Evolutionary conservation across 2,797 vertebrate genomes (phyloP).

Genomic region (Sardinella longiceps): DNA sequence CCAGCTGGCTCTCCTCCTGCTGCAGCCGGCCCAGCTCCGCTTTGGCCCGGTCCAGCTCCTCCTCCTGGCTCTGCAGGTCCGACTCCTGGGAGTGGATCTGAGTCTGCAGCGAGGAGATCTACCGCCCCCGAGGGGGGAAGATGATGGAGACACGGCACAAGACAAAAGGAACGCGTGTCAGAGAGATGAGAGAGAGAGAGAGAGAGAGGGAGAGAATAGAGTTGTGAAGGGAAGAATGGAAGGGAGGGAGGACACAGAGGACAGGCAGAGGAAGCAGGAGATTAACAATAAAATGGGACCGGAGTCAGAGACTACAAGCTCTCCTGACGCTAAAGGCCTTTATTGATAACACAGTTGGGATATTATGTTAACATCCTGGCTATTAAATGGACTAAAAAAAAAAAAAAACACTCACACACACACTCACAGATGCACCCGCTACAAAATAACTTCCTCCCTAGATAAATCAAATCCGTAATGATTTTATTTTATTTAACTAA

Average conservation of each 20-base stretch:
- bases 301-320: neutral
- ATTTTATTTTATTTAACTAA: neutral
- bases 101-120: conserved; percentile 92
- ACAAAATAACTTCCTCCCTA: neutral
- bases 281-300: conserved; percentile 1
- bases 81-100: conserved; percentile 96
- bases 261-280: neutral
- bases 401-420: too few species aligned
- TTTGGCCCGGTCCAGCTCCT: conserved; percentile 89
- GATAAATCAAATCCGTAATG: neutral
- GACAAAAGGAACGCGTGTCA: neutral
- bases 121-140: conserved; percentile 40
- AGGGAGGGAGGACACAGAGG: neutral
- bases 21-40: conserved; percentile 87
- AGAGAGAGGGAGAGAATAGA: neutral
- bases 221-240: neutral
- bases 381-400: neutral
- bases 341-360: conserved; percentile 4
- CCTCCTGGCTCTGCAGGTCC: conserved; percentile 90
- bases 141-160: neutral
- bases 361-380: neutral
- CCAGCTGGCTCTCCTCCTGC: conserved; percentile 92
- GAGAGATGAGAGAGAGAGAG: neutral
- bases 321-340: neutral
- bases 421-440: neutral